phyloP scores from a whole-genome alignment of 1,140 invertebrate genomes.

The Ladona fulva region DNA sequence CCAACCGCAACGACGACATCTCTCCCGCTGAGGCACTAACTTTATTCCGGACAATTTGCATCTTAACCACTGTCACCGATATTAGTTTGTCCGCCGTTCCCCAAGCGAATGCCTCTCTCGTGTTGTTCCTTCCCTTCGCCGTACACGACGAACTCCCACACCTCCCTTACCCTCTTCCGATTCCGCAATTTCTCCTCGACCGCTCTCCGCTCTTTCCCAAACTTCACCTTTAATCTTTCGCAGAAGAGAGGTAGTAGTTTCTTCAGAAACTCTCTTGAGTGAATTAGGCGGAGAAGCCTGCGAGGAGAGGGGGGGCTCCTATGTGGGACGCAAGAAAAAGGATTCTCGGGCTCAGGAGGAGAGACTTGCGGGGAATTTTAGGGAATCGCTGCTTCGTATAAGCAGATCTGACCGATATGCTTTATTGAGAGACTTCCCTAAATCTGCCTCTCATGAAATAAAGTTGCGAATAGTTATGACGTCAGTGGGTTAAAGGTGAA shows the following conservation, averaged over 20 bases:
- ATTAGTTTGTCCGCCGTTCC: not conserved
- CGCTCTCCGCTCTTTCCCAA: not conserved
- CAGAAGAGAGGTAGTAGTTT: not conserved
- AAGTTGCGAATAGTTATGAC: too few species aligned
- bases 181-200: not conserved
- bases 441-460: too few species aligned
- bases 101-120: not conserved
- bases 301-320: too few species aligned
- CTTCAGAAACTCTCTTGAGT: not conserved
- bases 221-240: not conserved
- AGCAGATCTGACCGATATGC: too few species aligned
- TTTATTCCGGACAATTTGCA: constrained; percentile 4
- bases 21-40: not conserved
- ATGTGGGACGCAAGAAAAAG: too few species aligned
- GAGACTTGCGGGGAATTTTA: too few species aligned
- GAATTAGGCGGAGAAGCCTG: not conserved
- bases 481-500: too few species aligned
- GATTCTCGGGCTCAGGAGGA: too few species aligned
- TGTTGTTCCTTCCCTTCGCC: not conserved
- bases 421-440: too few species aligned
- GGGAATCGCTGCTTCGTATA: too few species aligned
- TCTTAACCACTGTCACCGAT: constrained; percentile 4
- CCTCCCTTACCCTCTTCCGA: not conserved
- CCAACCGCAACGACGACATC: not conserved
- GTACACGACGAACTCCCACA: not conserved